Base-by-base conservation (phyloP, 2,113 vertebrate species). In the Marmota flaviventris region DNA sequence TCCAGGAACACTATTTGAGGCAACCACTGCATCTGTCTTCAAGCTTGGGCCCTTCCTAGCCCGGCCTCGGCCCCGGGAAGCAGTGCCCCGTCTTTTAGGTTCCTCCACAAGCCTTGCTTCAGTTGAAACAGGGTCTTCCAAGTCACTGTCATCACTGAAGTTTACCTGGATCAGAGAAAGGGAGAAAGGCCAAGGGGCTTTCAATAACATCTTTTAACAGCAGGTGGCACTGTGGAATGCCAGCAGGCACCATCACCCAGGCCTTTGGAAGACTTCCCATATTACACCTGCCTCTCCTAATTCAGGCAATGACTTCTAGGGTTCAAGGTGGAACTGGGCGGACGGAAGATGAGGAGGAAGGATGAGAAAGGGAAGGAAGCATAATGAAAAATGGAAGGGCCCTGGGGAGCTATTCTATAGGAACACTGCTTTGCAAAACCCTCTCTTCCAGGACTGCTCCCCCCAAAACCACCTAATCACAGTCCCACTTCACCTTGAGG, bases 81-180 rank as follows among this genome's bases (percentile, higher is more conserved):
- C 0, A 87, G 76, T 24, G 12, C 96, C 61, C 14, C 20, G 53
- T 91, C 67, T 92, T 76, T 92, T 95, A 83, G 91, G 29, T n/a
- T 85, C n/a, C 91, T 79, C 39, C n/a, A 3, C 18, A 27, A 78
- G 4, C n/a, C 0, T 65, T 42, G 61, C 27, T 70, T 77, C 92
- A 61, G 58, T 48, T 45, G 92, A 88, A 45, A 94, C 24, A 67
- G 27, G 96, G n/a, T 98, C 96, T 95, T 99, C 99, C 0, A 92
- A 0, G 58, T 99, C 99, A 8, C 99, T 98, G 97, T 99, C 99
- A 48, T 99, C 99, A 0, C 99, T 99, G 95, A 99, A 99, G 0
- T 97, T 98, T 93, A 99, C 98, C 99, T 99, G 93, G 42, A 51
- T 20, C 17, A 51, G 51, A 32, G 24, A 95, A 85, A 87, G 29